Evolutionary conservation across 1,140 invertebrate species (phyloP).

Genomic region (Achroia grisella): DNA sequence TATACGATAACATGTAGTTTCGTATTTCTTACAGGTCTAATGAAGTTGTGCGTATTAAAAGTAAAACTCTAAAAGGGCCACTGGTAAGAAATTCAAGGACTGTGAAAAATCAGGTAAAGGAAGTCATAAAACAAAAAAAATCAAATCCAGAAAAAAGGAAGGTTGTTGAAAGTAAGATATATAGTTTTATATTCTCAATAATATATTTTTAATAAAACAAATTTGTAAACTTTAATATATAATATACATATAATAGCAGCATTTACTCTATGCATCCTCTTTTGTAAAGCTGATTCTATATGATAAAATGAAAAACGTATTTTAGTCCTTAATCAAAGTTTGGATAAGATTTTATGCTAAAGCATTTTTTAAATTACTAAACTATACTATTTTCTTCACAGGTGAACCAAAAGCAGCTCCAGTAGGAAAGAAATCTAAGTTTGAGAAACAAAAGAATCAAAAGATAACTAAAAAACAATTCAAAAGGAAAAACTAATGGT

Average conservation of each 20-base stretch:
- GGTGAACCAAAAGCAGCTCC: slow-evolving; percentile 6
- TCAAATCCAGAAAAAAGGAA: neutral
- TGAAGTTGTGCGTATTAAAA: neutral
- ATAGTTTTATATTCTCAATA: neutral
- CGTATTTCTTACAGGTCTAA: neutral
- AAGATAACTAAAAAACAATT: slow-evolving; percentile 37
- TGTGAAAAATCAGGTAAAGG: neutral
- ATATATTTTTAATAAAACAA: neutral
- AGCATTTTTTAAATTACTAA: no score
- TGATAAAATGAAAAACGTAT: no score
- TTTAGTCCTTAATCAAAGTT: no score
- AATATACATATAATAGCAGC: no score
- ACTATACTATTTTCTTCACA: slow-evolving; percentile 17
- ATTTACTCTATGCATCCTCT: no score
- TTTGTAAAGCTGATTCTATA: no score
- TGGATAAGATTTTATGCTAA: no score
- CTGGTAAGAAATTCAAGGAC: neutral
- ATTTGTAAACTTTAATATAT: neutral
- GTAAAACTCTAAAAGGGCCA: neutral
- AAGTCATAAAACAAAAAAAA: neutral
- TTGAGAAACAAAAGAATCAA: slow-evolving; percentile 42
- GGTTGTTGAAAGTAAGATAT: neutral
- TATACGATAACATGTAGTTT: neutral
- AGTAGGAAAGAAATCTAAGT: slow-evolving; percentile 39
- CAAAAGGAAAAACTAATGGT: slow-evolving; percentile 45